phyloP scores from a whole-genome alignment of 92 coral and sea anemone species.

The Paragorgia papillata region DNA sequence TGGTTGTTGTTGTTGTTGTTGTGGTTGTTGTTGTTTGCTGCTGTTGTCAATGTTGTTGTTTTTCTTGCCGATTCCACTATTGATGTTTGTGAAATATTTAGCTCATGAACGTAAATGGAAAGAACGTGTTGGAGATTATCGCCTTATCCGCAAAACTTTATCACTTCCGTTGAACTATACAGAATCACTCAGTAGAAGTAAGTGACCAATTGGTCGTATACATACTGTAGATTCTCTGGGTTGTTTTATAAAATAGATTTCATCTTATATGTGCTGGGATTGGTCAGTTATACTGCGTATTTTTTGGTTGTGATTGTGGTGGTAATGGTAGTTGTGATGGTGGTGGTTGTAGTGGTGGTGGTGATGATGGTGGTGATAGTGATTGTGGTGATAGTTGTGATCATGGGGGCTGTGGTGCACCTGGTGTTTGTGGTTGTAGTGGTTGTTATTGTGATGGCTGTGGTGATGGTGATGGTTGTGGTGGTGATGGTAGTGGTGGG shows the following conservation, averaged over 20 bases:
- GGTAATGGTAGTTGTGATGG: too few relatives aligned
- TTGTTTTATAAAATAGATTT: too few relatives aligned
- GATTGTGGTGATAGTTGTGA: background rate
- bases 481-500: background rate
- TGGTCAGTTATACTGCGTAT: too few relatives aligned
- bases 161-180: constrained; percentile 59
- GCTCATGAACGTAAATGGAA: constrained; percentile 91
- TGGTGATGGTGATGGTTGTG: background rate
- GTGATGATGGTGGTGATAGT: background rate
- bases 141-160: constrained; percentile 80
- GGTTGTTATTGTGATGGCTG: background rate
- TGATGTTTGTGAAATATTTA: constrained; percentile 38
- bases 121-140: constrained; percentile 91
- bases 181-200: constrained; percentile 23
- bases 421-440: too few relatives aligned
- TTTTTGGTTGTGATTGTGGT: too few relatives aligned
- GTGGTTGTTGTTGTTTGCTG: too few relatives aligned
- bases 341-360: too few relatives aligned
- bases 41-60: too few relatives aligned
- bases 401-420: background rate
- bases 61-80: too few relatives aligned
- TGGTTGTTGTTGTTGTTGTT: too few relatives aligned
- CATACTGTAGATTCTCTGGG: background rate
- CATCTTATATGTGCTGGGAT: too few relatives aligned
- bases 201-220: background rate